phyloP scores from a whole-genome alignment of 2,113 vertebrate genomes.

The Perca schrenkii region DNA sequence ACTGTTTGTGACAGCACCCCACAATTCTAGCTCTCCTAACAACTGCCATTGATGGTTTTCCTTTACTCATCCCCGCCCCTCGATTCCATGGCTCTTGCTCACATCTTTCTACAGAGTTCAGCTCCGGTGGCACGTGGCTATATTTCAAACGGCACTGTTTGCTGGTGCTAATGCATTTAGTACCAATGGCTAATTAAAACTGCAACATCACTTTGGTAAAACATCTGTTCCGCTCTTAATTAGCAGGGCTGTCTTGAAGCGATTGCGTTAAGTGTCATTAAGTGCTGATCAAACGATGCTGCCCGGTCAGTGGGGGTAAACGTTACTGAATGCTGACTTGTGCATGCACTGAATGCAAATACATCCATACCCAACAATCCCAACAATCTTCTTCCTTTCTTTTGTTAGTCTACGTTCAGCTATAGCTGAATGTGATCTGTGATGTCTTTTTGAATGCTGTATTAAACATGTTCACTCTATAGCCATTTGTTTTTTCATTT shows the following conservation, averaged over 20 bases:
- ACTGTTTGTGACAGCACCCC: conserved; percentile 63
- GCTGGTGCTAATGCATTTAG: conserved; percentile 72
- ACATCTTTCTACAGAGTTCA: background rate
- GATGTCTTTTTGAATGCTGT: background rate
- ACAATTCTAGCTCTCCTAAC: conserved; percentile 59
- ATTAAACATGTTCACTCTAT: background rate
- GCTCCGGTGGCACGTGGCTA: conserved; percentile 27
- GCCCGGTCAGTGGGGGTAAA: conserved; percentile 73
- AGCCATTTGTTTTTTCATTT: background rate
- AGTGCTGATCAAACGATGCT: conserved; percentile 75
- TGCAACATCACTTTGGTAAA: conserved; percentile 73
- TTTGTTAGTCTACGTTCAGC: background rate
- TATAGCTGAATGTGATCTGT: background rate
- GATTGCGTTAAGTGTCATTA: conserved; percentile 81
- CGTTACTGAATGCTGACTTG: conserved; percentile 37
- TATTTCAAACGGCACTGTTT: conserved; percentile 70
- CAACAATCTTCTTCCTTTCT: background rate
- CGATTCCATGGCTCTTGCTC: background rate
- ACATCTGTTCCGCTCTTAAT: conserved; percentile 81
- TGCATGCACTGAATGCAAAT: conserved; percentile 53
- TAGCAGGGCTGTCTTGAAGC: conserved; percentile 76
- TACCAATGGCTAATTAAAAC: conserved; percentile 83
- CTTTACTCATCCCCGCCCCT: conserved; percentile 28
- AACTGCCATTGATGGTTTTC: conserved; percentile 48
- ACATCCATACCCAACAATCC: background rate